Evolutionary conservation across 1,140 invertebrate genomes (phyloP).

Genomic region (Drosophila miranda): DNA sequence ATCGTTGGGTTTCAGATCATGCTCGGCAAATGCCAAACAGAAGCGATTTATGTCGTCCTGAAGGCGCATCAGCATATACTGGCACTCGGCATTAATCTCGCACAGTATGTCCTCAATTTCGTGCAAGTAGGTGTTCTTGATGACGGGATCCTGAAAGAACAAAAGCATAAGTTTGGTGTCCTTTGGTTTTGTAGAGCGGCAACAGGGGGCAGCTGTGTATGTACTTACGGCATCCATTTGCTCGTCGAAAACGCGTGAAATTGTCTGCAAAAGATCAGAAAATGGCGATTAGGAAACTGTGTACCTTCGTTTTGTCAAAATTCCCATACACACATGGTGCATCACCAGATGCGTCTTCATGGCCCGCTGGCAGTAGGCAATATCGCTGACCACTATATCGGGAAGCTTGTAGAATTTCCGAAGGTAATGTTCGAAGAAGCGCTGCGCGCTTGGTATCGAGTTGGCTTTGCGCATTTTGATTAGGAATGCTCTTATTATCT

Average conservation of each 20-base stretch:
- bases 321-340: conserved; percentile 57
- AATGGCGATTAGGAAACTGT: not conserved
- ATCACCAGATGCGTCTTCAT: conserved; percentile 60
- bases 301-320: not conserved
- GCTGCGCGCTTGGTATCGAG: conserved; percentile 42
- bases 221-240: conserved; percentile 50
- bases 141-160: conserved; percentile 39
- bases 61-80: conserved; percentile 59
- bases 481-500: conserved; percentile 60
- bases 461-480: conserved; percentile 47
- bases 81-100: conserved; percentile 71
- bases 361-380: conserved; percentile 71
- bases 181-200: too few relatives aligned
- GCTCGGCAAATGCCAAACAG: conserved; percentile 52
- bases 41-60: conserved; percentile 68
- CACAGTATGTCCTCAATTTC: conserved; percentile 66
- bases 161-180: not conserved
- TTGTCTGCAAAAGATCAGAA: conserved; percentile 43
- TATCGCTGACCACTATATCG: conserved; percentile 63
- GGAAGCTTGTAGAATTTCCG: conserved; percentile 74
- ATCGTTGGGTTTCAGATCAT: conserved; percentile 48
- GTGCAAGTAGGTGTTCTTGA: conserved; percentile 50
- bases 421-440: conserved; percentile 68
- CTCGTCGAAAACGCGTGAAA: conserved; percentile 42
- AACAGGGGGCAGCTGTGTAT: not conserved